A percentile compares a stretch with the other conserved stretches of the same genome.
Evolutionary conservation across 2,888 invertebrate species (phyloP).

Genomic region (Plagiodera versicolora): DNA sequence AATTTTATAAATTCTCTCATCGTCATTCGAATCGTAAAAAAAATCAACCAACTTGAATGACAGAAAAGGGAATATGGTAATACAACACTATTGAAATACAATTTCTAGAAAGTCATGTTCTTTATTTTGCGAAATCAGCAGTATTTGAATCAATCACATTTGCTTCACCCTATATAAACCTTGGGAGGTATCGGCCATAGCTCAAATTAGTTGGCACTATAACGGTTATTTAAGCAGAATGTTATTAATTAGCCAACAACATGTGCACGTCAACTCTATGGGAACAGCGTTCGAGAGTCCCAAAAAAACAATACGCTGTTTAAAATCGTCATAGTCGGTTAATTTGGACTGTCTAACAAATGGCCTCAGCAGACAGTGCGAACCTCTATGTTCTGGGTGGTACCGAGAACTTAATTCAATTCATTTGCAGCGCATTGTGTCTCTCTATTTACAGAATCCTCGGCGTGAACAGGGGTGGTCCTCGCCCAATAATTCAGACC

Average conservation of each 20-base stretch:
- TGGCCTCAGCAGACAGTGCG: not conserved
- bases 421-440: constrained; percentile 1
- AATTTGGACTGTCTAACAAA: not conserved
- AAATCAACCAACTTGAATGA: too few species aligned
- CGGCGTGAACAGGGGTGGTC: constrained; percentile 38
- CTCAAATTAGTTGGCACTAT: not conserved
- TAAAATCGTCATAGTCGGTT: not conserved
- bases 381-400: not conserved
- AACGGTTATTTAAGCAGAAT: not conserved
- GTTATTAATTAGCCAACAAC: not conserved
- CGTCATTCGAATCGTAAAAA: too few species aligned
- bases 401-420: constrained; percentile 15
- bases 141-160: too few species aligned
- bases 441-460: constrained; percentile 14
- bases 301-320: not conserved
- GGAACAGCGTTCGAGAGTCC: not conserved
- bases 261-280: not conserved
- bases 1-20: too few species aligned
- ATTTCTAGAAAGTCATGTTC: too few species aligned
- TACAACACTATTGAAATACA: too few species aligned
- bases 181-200: too few species aligned
- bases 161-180: too few species aligned
- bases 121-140: too few species aligned
- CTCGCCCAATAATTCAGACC: constrained; percentile 30
- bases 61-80: too few species aligned